These are phyloP conservation scores for Electrona antarctica DNA, from an alignment of 2,113 vertebrate species.

Conservation along the genomic window DNA sequence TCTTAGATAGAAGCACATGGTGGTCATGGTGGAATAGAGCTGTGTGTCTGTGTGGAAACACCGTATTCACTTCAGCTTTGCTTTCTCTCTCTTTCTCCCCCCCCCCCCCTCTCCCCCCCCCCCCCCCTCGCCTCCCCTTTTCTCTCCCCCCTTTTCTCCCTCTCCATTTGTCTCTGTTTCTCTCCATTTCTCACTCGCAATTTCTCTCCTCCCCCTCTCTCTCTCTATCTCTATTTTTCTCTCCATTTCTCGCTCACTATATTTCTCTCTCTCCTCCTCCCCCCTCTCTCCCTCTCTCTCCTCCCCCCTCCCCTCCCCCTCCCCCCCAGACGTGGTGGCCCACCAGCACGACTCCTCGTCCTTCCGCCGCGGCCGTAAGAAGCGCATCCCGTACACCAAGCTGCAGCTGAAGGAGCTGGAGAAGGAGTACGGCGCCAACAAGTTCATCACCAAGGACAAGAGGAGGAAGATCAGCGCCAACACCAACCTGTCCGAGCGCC, in stretches of 20 bases:
- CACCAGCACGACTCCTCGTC: constrained; percentile 88
- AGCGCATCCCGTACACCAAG: constrained; percentile 93
- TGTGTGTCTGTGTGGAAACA: no score
- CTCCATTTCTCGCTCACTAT: no score
- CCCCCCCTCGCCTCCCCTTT: no score
- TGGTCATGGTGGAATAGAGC: no score
- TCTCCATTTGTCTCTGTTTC: no score
- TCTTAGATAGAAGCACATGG: no score
- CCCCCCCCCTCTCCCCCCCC: no score
- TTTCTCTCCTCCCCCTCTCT: not conserved
- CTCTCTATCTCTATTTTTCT: no score
- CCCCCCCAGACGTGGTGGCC: constrained; percentile 82
- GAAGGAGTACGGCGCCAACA: constrained; percentile 91
- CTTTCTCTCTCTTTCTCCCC: no score
- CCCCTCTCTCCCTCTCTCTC: not conserved
- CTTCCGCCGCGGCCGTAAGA: constrained; percentile 92
- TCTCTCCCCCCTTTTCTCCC: no score
- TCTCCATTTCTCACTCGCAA: no score
- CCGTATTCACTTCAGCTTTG: no score
- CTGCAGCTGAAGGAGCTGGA: constrained; percentile 93
- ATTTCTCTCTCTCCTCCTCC: not conserved
- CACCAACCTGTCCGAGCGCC: constrained; percentile 91
- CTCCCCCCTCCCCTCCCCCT: constrained; percentile 12
- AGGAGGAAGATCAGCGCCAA: constrained; percentile 89
- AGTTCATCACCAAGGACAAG: constrained; percentile 97